A percentile compares a stretch with the other conserved stretches of the same genome.
Evolutionary conservation across 2,888 invertebrate species (phyloP).

Genomic region (Melieria crassipennis): DNA sequence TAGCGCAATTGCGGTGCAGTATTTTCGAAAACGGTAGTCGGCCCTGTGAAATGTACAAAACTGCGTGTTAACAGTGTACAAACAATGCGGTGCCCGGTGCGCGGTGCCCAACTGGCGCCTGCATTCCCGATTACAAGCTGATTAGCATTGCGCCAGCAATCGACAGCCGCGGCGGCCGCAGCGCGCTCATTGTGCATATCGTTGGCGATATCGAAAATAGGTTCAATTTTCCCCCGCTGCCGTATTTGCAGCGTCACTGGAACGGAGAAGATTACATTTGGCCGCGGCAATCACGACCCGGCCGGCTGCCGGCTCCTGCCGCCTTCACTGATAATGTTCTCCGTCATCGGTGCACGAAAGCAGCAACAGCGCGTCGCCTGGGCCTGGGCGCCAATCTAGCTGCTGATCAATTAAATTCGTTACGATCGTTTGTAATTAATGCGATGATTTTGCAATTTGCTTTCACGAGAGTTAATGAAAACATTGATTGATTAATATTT

Average conservation of each 20-base stretch:
- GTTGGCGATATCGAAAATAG: no score
- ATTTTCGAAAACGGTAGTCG: conserved; percentile 21
- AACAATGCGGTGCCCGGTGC: conserved; percentile 16
- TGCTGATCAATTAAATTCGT: conserved; percentile 64
- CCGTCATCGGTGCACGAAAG: no score
- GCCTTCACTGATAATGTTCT: no score
- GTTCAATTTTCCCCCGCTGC: no score
- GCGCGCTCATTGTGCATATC: no score
- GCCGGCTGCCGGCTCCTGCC: no score
- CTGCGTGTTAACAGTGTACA: conserved; percentile 21
- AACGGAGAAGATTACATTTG: no score
- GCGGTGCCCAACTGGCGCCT: conserved; percentile 19
- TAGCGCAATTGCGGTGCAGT: no score
- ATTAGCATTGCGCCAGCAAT: conserved; percentile 21
- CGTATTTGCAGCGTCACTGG: no score
- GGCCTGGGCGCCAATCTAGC: conserved; percentile 38
- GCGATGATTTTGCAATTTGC: conserved; percentile 57
- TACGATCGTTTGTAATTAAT: conserved; percentile 63
- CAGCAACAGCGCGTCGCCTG: no score
- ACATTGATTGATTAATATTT: conserved; percentile 36
- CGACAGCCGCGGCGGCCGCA: no score
- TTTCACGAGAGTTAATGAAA: conserved; percentile 26
- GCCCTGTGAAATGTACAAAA: conserved; percentile 27
- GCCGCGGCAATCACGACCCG: no score
- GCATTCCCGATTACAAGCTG: conserved; percentile 17